These are phyloP conservation scores for Umimayanthus chanpuru DNA, from an alignment of 92 coral and sea anemone species.

Conservation along the genomic window DNA sequence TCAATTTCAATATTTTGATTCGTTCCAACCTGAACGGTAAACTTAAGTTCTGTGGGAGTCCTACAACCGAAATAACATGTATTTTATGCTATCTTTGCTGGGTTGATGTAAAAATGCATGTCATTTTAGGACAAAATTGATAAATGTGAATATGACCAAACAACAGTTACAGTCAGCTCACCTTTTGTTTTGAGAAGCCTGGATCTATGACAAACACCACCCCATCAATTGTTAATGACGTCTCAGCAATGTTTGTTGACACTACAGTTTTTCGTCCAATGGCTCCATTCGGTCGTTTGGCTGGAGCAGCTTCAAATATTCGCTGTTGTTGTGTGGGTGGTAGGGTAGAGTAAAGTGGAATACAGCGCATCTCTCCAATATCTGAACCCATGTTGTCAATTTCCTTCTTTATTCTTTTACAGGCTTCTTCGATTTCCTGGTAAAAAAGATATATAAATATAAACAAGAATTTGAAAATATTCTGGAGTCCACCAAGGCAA, in stretches of 20 bases:
- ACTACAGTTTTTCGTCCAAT: slow-evolving; percentile 96
- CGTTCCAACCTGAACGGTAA: too few species aligned
- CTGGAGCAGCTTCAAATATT: slow-evolving; percentile 93
- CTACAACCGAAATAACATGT: too few species aligned
- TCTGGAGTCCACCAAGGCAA: background rate
- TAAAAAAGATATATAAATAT: background rate
- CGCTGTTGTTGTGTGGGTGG: slow-evolving; percentile 96
- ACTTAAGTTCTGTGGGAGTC: too few species aligned
- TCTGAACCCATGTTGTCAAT: slow-evolving; percentile 90
- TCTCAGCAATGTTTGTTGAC: slow-evolving; percentile 97
- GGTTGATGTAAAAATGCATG: too few species aligned
- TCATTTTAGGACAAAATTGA: too few species aligned
- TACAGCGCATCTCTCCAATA: slow-evolving; percentile 91
- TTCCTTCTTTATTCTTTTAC: slow-evolving; percentile 92
- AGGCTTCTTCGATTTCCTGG: slow-evolving; percentile 98
- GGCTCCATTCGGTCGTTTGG: slow-evolving; percentile 92
- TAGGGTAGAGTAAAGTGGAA: slow-evolving; percentile 92
- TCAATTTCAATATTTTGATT: too few species aligned
- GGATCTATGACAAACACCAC: slow-evolving; percentile 99
- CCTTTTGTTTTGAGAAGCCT: slow-evolving; percentile 98
- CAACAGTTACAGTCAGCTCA: slow-evolving; percentile 34
- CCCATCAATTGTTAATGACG: slow-evolving; percentile 97
- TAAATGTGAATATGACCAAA: background rate
- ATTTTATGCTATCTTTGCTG: too few species aligned
- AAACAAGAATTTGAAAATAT: background rate